These are phyloP conservation scores for Cyclargus thomasi DNA, from an alignment of 1,140 invertebrate species.

Conservation along the genomic window DNA sequence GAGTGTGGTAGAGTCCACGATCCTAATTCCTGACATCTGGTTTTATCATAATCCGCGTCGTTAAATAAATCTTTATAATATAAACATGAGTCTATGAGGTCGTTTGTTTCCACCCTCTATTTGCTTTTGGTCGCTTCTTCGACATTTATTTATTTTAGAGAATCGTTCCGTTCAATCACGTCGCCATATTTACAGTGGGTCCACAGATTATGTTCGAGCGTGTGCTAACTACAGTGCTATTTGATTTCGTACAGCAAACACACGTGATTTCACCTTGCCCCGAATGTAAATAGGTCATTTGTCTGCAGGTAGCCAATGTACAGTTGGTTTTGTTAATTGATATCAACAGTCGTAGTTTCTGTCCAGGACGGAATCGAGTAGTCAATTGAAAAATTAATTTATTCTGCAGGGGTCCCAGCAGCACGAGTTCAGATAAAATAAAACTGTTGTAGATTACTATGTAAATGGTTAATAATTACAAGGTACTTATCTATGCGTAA, in stretches of 20 bases:
- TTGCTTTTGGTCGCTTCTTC: slow-evolving; percentile 45
- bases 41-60: slow-evolving; percentile 6
- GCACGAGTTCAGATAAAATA: too few species aligned
- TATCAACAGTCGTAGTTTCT: too few species aligned
- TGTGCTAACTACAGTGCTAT: slow-evolving; percentile 5
- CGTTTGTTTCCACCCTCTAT: slow-evolving; percentile 37
- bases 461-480: too few species aligned
- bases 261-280: slow-evolving; percentile 4
- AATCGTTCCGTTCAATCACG: slow-evolving; percentile 58
- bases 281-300: slow-evolving; percentile 3
- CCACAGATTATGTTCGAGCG: slow-evolving; percentile 31
- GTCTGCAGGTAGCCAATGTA: not conserved
- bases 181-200: slow-evolving; percentile 45
- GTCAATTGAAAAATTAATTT: not conserved
- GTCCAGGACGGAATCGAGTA: not conserved
- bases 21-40: not conserved
- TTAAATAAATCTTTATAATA: slow-evolving; percentile 35
- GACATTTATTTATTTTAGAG: slow-evolving; percentile 59
- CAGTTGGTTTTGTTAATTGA: not conserved
- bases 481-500: too few species aligned
- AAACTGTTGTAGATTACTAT: too few species aligned
- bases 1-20: too few species aligned
- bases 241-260: slow-evolving; percentile 2
- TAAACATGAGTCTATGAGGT: slow-evolving; percentile 35
- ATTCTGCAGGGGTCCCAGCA: too few species aligned